Conservation (phyloP, 2,113 vertebrate species). For the Oryzias curvinotus region DNA sequence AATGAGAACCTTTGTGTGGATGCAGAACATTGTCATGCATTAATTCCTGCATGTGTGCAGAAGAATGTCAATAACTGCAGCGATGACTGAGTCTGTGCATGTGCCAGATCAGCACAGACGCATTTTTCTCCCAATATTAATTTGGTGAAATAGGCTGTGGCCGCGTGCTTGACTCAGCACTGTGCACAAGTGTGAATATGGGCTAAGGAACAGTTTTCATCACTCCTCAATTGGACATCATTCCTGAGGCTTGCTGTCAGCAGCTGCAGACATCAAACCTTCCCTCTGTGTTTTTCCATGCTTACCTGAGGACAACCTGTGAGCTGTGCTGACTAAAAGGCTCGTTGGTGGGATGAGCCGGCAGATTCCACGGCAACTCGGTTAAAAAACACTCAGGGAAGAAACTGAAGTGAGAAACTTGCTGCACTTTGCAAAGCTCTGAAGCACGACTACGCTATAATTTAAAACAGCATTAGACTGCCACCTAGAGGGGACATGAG, state of each 20-base stretch:
- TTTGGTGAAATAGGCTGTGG: slow-evolving; percentile 31
- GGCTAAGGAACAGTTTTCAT: slow-evolving; percentile 50
- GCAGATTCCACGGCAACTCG: slow-evolving; percentile 7
- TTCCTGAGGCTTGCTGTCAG: slow-evolving; percentile 41
- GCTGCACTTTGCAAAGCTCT: neutral
- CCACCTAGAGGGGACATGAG: slow-evolving; percentile 33
- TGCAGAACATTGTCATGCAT: slow-evolving; percentile 8
- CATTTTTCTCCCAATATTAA: slow-evolving; percentile 9
- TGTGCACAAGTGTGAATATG: slow-evolving; percentile 25
- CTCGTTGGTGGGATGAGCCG: slow-evolving; percentile 12
- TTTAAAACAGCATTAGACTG: slow-evolving; percentile 16
- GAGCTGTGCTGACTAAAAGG: slow-evolving; percentile 3
- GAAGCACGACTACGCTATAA: fast-evolving
- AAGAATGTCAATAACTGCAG: slow-evolving; percentile 60
- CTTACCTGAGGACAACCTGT: neutral
- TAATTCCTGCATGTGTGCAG: slow-evolving; percentile 34
- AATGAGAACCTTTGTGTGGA: neutral
- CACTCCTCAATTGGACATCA: slow-evolving; percentile 59
- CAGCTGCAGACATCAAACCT: slow-evolving; percentile 30
- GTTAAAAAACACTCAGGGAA: neutral
- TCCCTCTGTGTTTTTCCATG: slow-evolving; percentile 20
- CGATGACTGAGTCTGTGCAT: slow-evolving; percentile 56
- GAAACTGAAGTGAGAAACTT: neutral
- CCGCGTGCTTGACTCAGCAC: slow-evolving; percentile 11
- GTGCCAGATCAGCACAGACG: slow-evolving; percentile 12